Conservation (phyloP, 2,797 vertebrate species). For the Clarias pachynema region DNA sequence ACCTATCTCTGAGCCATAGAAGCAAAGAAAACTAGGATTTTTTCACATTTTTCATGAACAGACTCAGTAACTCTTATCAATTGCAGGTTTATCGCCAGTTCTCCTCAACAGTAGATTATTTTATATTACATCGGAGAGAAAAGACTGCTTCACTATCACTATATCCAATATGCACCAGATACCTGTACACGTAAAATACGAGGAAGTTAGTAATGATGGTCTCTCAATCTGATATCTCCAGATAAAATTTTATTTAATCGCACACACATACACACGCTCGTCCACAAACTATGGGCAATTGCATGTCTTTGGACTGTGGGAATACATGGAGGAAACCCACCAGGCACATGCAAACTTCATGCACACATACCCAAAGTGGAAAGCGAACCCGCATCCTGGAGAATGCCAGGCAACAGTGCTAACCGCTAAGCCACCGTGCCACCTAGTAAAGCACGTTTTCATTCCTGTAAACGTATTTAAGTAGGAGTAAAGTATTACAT, state of each 20-base stretch:
- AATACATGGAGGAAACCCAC: too few species aligned
- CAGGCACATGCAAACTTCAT: too few species aligned
- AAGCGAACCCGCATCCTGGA: too few species aligned
- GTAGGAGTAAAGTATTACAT: background rate
- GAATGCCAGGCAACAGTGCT: too few species aligned
- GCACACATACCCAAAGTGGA: too few species aligned
- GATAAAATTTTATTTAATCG: background rate
- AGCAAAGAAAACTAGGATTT: background rate
- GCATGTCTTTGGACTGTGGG: too few species aligned
- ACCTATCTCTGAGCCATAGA: background rate
- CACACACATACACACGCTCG: too few species aligned
- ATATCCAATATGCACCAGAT: background rate
- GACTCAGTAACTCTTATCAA: background rate
- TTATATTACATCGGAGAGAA: background rate
- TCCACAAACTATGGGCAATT: too few species aligned
- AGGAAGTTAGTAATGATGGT: background rate
- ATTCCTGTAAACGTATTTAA: background rate
- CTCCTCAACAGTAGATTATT: background rate
- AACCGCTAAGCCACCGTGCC: too few species aligned
- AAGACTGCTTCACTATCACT: background rate
- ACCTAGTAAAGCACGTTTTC: background rate
- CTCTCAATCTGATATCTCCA: background rate
- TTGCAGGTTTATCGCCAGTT: background rate
- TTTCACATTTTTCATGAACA: conserved; percentile 4
- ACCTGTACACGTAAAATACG: background rate